A percentile compares a stretch with the other conserved stretches of the same genome.
These are phyloP conservation scores for Cylindroiulus punctatus DNA, from an alignment of 2,888 invertebrate genomes.

Conservation along the genomic window DNA sequence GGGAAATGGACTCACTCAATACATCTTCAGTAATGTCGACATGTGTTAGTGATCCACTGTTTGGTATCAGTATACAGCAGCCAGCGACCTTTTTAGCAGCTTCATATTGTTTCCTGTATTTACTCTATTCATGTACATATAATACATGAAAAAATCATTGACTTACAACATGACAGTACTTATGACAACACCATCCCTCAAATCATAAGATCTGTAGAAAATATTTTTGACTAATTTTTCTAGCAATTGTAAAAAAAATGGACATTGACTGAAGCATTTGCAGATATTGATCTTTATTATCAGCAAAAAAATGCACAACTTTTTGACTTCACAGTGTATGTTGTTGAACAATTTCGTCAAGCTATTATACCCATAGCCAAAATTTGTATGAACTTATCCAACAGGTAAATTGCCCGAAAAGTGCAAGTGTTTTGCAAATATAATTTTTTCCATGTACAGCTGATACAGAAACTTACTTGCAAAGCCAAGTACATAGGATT, in stretches of 20 bases:
- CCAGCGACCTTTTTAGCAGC: background rate
- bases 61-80: conserved; percentile 36
- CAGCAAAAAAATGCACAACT: no score
- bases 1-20: background rate
- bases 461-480: conserved; percentile 28
- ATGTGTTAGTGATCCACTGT: background rate
- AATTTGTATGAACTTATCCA: no score
- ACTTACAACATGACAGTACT: background rate
- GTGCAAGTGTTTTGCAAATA: no score
- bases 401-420: no score
- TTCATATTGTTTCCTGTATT: conserved; percentile 25
- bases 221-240: no score
- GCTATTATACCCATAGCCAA: background rate
- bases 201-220: no score
- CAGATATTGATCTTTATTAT: background rate
- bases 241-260: no score
- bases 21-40: conserved; percentile 19
- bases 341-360: no score
- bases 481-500: conserved; percentile 19
- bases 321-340: no score
- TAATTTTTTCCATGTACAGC: background rate
- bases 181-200: background rate
- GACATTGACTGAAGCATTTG: no score
- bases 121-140: background rate
- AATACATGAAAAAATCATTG: background rate